Evolutionary conservation across 2,797 vertebrate genomes (phyloP), one percentile per base, ranked within the genome.

Genomic region (Chanos chanos): DNA sequence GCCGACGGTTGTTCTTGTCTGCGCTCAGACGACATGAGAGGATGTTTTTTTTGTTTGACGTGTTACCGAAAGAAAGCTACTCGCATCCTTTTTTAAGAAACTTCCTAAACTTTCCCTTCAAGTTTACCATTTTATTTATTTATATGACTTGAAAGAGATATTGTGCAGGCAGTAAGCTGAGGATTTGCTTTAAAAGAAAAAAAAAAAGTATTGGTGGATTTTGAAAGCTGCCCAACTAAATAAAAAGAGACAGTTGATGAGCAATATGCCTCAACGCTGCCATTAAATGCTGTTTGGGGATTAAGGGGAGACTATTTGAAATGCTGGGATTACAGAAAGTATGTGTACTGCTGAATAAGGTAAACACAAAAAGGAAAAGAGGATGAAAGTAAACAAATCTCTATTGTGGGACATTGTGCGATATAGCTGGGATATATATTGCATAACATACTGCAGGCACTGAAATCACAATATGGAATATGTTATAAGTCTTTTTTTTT

Each of bases 51-150:
- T 3, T 1, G 7, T 37, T 39, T 60, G 10, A 61, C 28, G 57
- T 60, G 25, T 44, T 28, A 60, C 60, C 12, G n/a, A 59, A 59
- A n/a, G n/a, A n/a, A n/a, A n/a, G n/a, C 31, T 33, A 33, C 36
- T 36, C 12, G 36, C 3, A 18, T 47, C 41, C 40, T 48, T 34
- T 48, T 59, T 15, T 34, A 58, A 13, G 19, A 36, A 55, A 27
- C 53, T 4, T 16, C 25, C 33, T 1, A 62, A 31, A 22, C 33
- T 37, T 36, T 13, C 16, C 31, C 33, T 19, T 44, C 22, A 27
- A n/a, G 9, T 40, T 31, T 30, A 22, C 10, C 25, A 21, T 8
- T 15, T 40, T 5, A 41, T 24, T 21, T 16, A 3, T 21, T 30
- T 34, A 37, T 63, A 28, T 30, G 40, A 36, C 24, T 33, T 19